Evolutionary conservation across 1,140 invertebrate genomes (phyloP).

Genomic region (Riptortus pedestris): DNA sequence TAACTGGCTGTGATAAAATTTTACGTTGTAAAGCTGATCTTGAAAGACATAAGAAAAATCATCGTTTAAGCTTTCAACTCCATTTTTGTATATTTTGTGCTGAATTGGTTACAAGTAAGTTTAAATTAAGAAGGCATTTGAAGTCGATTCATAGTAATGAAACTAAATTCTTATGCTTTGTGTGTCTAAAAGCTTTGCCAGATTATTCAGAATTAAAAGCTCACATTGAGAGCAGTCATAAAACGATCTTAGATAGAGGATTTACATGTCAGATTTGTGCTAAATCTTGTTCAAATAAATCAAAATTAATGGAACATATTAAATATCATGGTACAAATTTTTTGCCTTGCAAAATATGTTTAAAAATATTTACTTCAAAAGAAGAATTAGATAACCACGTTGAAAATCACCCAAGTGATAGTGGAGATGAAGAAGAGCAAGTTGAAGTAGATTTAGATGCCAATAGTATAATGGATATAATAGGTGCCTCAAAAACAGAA

Average conservation of each 20-base stretch:
- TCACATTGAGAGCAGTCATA: conserved; percentile 45
- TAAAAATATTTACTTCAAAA: conserved; percentile 45
- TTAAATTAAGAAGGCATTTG: conserved; percentile 51
- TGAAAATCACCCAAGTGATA: conserved; percentile 31
- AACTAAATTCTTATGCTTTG: conserved; percentile 45
- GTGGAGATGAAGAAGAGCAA: conserved; percentile 22
- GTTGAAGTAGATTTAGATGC: conserved; percentile 25
- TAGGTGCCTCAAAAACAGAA: conserved; percentile 17
- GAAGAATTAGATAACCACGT: conserved; percentile 36
- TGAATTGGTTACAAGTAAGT: conserved; percentile 46
- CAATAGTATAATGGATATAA: conserved; percentile 25
- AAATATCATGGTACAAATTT: conserved; percentile 49
- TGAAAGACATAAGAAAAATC: conserved; percentile 43
- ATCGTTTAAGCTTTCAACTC: conserved; percentile 41
- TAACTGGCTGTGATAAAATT: conserved; percentile 43
- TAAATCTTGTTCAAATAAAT: conserved; percentile 48
- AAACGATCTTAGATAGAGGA: conserved; percentile 40
- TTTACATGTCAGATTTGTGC: conserved; percentile 50
- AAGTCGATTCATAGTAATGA: conserved; percentile 35
- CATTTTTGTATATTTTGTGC: conserved; percentile 47
- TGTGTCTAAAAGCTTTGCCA: conserved; percentile 47
- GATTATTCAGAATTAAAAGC: conserved; percentile 46
- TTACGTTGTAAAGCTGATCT: conserved; percentile 46
- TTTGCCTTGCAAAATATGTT: conserved; percentile 47
- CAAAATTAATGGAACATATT: conserved; percentile 50